Conservation (phyloP, 2,797 vertebrate species). For the Gymnopithys bicolor region DNA sequence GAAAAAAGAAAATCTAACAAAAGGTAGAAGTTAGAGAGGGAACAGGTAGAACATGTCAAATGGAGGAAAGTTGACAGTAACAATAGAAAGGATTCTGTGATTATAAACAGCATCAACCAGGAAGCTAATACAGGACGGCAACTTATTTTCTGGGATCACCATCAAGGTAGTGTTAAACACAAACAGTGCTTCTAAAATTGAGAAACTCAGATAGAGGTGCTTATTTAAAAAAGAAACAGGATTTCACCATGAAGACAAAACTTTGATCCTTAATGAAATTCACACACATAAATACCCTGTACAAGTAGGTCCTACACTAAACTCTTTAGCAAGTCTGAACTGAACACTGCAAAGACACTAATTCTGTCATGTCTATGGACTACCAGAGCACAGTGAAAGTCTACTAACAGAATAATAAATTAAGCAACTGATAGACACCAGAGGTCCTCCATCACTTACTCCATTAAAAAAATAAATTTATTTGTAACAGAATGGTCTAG, state of each 20-base stretch:
- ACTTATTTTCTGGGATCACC: not conserved
- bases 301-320: rapidly evolving
- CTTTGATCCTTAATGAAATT: not conserved
- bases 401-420: not conserved
- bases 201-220: not conserved
- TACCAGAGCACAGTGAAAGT: not conserved
- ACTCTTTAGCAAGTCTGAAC: not conserved
- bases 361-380: not conserved
- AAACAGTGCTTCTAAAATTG: not conserved
- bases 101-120: rapidly evolving
- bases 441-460: not conserved
- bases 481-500: not conserved
- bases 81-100: not conserved
- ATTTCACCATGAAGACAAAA: not conserved
- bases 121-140: not conserved
- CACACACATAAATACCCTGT: not conserved
- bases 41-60: not conserved
- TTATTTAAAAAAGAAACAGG: not conserved
- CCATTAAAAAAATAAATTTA: not conserved
- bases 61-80: not conserved
- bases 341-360: not conserved
- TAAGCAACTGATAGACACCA: not conserved
- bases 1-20: not conserved
- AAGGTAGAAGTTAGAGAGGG: not conserved
- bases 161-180: not conserved